phyloP scores from a whole-genome alignment of 2,113 vertebrate genomes.

The Stercorarius parasiticus region DNA sequence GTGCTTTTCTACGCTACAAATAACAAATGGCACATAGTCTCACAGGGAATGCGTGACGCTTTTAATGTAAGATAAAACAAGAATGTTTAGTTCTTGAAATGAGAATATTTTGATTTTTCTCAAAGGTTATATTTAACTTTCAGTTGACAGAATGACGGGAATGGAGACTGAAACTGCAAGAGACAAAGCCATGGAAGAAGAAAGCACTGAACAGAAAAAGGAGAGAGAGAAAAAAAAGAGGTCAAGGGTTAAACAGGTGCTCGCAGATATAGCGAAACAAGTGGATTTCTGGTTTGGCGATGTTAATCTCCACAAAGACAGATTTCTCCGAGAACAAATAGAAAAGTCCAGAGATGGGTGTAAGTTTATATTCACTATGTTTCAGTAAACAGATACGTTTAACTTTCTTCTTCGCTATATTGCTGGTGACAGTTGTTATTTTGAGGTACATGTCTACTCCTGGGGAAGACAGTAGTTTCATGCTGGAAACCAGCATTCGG shows the following conservation, averaged over 20 bases:
- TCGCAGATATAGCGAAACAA: conserved; percentile 92
- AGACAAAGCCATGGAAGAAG: conserved; percentile 66
- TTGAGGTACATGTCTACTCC: background rate
- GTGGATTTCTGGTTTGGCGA: conserved; percentile 99
- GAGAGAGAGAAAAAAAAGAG: conserved; percentile 95
- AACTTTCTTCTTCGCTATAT: background rate
- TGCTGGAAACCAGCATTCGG: background rate
- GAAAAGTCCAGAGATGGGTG: conserved; percentile 93
- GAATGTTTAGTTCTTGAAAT: background rate
- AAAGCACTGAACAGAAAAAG: conserved; percentile 78
- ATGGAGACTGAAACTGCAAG: conserved; percentile 73
- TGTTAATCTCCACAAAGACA: conserved; percentile 96
- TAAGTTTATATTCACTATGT: conserved; percentile 69
- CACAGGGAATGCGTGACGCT: background rate
- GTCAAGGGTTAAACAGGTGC: conserved; percentile 93
- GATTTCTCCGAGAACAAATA: conserved; percentile 89
- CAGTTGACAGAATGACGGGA: conserved; percentile 64
- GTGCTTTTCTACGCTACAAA: background rate
- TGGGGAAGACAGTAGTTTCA: background rate
- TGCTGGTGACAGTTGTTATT: background rate
- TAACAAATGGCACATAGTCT: background rate
- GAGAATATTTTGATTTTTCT: background rate
- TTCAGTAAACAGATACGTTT: background rate
- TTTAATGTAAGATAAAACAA: background rate
- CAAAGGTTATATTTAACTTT: background rate